Conservation (phyloP, 2,797 vertebrate genomes). For the Helarctos malayanus region DNA sequence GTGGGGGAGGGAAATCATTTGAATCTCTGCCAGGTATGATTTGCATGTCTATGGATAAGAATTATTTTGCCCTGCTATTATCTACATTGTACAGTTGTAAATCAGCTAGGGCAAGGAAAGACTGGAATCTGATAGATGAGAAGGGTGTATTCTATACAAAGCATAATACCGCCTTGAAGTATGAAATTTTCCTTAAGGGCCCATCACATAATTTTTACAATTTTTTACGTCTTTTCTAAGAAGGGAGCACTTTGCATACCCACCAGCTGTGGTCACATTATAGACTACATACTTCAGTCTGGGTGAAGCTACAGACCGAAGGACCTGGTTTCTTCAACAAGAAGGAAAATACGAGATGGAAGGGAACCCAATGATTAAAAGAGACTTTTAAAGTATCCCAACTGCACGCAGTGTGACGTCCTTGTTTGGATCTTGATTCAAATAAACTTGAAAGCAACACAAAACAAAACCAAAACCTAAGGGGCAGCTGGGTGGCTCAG, state of each 20-base stretch:
- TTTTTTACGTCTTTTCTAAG: neutral
- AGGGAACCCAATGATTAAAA: neutral
- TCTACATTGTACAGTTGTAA: neutral
- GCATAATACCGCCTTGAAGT: neutral
- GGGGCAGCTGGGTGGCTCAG: neutral
- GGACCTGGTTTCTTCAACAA: neutral
- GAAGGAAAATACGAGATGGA: neutral
- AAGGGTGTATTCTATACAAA: neutral
- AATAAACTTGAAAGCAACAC: neutral
- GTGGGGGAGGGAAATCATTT: neutral
- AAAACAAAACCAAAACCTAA: neutral
- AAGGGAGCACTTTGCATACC: neutral
- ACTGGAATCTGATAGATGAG: neutral
- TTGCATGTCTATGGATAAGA: neutral
- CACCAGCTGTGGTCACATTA: neutral
- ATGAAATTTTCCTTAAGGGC: neutral
- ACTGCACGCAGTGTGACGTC: neutral
- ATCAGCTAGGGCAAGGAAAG: neutral
- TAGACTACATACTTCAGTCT: neutral
- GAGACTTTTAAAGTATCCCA: neutral
- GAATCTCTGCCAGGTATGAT: neutral
- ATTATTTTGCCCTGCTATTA: neutral
- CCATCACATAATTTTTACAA: neutral
- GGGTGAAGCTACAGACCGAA: neutral
- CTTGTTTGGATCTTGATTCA: neutral